A percentile compares a stretch with the other conserved stretches of the same genome.
These are phyloP conservation scores for Heteromurus nitidus DNA, from an alignment of 2,888 invertebrate genomes.

Conservation along the genomic window DNA sequence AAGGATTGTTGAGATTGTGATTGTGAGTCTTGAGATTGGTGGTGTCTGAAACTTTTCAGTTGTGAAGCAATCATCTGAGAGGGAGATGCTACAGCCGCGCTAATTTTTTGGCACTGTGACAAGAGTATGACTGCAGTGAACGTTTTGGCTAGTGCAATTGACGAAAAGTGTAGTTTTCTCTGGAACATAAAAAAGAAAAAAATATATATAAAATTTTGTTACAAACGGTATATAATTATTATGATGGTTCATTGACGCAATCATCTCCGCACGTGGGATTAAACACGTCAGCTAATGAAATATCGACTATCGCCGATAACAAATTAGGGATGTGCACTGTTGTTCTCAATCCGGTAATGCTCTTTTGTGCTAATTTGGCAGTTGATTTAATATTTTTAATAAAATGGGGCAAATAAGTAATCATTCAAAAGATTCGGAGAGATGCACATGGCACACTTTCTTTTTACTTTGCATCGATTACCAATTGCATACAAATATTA, in stretches of 20 bases:
- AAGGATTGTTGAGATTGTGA: conserved; percentile 23
- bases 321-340: too few relatives aligned
- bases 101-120: conserved; percentile 45
- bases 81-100: conserved; percentile 42
- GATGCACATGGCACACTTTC: conserved; percentile 58
- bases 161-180: conserved; percentile 34
- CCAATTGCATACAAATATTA: background rate
- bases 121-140: conserved; percentile 33
- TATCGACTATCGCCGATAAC: too few relatives aligned
- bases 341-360: too few relatives aligned
- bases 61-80: conserved; percentile 53
- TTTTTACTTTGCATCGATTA: conserved; percentile 37
- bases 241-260: background rate
- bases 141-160: conserved; percentile 26
- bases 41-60: conserved; percentile 41
- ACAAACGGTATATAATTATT: too few relatives aligned
- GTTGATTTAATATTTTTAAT: background rate
- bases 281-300: too few relatives aligned
- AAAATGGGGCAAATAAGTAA: conserved; percentile 57
- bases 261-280: background rate
- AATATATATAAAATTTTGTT: background rate
- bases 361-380: background rate
- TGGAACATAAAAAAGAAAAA: conserved; percentile 11
- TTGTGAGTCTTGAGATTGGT: conserved; percentile 17
- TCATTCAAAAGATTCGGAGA: conserved; percentile 43